Evolutionary conservation across 2,888 invertebrate species (phyloP), one percentile per base, ranked within the genome.

Genomic region (Pediacus dermestoides): DNA sequence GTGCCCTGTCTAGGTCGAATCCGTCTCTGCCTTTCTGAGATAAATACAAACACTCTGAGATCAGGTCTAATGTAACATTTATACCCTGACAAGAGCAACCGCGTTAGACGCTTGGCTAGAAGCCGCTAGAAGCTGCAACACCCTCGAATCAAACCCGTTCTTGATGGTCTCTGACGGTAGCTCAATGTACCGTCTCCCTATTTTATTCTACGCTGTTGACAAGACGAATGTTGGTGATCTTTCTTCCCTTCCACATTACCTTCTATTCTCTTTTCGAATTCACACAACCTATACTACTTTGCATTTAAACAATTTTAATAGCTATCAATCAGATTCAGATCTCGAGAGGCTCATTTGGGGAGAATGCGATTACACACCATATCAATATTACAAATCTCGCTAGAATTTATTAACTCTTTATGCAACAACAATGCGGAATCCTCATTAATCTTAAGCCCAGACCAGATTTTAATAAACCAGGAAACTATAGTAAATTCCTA

Each of bases 141-240:
- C 14, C 12, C 13, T 28, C 45, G 57, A 60, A 57, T 60, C 59
- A 56, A 48, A 30, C 51, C 49, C 48, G 50, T 52, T 48, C 47
- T 53, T 49, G 50, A 52, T 52, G 50, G 55, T 55, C 54, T 44
- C 44, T 54, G 52, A 54, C 50, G 46, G 44, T 50, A 50, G n/a
- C 28, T 28, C 7, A 14, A 28, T 28, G 13, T 28, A 33, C 39
- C 43, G 39, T 40, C 36, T 13, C 18, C 22, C 25, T 30, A 37
- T 34, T 31, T 48, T 50, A 44, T 44, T 45, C 52, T 14, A 8
- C 28, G 13, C 14, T 28, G 10, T 28, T 57, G 57, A 61, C 60
- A 61, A 64, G 64, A 65, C 59, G 52, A 56, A 64, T 65, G 63
- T 52, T 48, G 46, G 57, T 51, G 52, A 64, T 64, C 61, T 57